Conservation (phyloP, 2,797 vertebrate genomes). For the Rhodeus uyekii region DNA sequence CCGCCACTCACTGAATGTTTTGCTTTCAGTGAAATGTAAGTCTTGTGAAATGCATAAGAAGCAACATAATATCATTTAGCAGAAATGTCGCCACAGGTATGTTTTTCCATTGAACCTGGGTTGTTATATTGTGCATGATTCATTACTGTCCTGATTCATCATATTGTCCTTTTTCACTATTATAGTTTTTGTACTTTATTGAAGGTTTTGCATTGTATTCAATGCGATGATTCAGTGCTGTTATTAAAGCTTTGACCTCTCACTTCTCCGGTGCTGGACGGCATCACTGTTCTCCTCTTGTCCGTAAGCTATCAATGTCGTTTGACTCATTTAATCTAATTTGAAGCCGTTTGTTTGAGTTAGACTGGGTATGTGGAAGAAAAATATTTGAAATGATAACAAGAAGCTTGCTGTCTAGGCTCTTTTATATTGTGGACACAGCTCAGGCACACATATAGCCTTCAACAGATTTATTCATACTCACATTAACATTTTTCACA, state of each 20-base stretch:
- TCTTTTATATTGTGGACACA: conserved; percentile 70
- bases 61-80: background rate
- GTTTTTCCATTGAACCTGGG: background rate
- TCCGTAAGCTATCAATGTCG: conserved; percentile 62
- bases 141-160: too few relatives aligned
- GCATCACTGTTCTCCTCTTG: conserved; percentile 36
- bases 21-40: background rate
- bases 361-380: conserved; percentile 75
- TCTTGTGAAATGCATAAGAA: background rate
- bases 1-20: background rate
- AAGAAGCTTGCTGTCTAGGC: conserved; percentile 73
- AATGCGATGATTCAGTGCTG: background rate
- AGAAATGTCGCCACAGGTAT: background rate
- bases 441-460: conserved; percentile 70
- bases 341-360: conserved; percentile 78
- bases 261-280: conserved; percentile 14
- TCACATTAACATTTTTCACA: conserved; percentile 27
- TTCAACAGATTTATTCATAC: conserved; percentile 52
- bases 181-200: background rate
- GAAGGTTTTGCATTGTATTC: background rate
- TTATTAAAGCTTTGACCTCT: conserved; percentile 40
- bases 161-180: background rate
- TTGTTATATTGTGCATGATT: conserved; percentile 7
- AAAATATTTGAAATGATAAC: conserved; percentile 85
- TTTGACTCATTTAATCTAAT: conserved; percentile 76